phyloP scores from a whole-genome alignment of 1,140 invertebrate genomes.

The Cyphomyrmex costatus region DNA sequence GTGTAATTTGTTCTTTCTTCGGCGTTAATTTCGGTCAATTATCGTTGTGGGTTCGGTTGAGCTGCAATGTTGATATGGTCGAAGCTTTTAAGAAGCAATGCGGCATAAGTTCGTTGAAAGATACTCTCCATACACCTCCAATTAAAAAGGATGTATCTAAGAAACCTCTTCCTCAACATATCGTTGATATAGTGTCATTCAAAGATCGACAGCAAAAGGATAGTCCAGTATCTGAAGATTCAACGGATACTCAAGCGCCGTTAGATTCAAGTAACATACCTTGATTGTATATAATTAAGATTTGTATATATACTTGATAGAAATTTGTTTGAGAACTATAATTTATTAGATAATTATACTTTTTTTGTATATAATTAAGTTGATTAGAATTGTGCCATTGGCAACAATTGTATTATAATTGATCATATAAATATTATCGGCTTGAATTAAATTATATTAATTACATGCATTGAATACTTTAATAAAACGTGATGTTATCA shows the following conservation, averaged over 20 bases:
- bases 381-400: background rate
- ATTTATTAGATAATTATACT: background rate
- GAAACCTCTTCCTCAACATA: background rate
- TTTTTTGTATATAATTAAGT: background rate
- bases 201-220: background rate
- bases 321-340: background rate
- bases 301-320: background rate
- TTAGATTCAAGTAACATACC: background rate
- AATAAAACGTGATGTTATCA: background rate
- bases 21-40: constrained; percentile 78
- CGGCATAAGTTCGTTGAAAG: constrained; percentile 33
- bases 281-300: background rate
- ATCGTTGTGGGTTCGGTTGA: constrained; percentile 81
- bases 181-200: background rate
- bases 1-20: constrained; percentile 63
- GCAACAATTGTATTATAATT: background rate
- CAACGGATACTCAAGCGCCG: background rate
- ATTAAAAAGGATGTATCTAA: background rate
- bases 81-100: constrained; percentile 72
- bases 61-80: constrained; percentile 78
- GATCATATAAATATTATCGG: background rate
- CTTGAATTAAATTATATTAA: background rate
- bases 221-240: background rate
- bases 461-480: background rate
- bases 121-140: background rate